Percentiles rank a stretch among this genome's conserved stretches.
These are phyloP conservation scores for Harpalus rubripes DNA, from an alignment of 2,888 invertebrate genomes.

Conservation along the genomic window DNA sequence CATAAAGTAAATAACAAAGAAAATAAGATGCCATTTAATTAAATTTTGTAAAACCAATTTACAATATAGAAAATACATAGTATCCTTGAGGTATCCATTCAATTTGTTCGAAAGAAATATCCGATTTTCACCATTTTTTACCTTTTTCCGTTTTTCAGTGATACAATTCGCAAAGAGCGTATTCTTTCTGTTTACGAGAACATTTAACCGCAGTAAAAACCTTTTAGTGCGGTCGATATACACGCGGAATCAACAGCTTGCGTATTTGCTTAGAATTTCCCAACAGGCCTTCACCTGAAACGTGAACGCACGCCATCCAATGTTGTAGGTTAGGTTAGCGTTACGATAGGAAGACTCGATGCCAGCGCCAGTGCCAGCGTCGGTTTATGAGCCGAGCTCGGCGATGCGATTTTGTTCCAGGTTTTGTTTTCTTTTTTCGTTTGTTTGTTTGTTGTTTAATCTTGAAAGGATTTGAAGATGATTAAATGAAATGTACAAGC, in stretches of 20 bases:
- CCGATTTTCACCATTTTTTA: conserved; percentile 9
- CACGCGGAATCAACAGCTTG: conserved; percentile 55
- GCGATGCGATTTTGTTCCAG: conserved; percentile 26
- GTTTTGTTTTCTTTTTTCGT: conserved; percentile 1
- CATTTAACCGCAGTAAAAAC: conserved; percentile 58
- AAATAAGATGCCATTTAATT: too few relatives aligned
- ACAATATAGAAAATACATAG: not conserved
- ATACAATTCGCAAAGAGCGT: conserved; percentile 53
- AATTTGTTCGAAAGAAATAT: not conserved
- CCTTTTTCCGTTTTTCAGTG: not conserved
- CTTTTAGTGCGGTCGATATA: conserved; percentile 59
- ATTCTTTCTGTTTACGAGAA: conserved; percentile 59
- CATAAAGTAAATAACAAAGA: too few relatives aligned
- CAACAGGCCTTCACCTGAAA: conserved; percentile 36
- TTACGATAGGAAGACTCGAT: not conserved
- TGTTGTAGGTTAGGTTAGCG: conserved; percentile 33
- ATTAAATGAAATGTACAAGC: conserved; percentile 36
- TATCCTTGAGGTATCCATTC: conserved; percentile 2
- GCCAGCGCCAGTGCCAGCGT: not conserved
- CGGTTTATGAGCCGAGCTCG: conserved; percentile 35
- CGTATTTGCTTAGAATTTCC: conserved; percentile 62
- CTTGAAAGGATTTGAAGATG: conserved; percentile 45
- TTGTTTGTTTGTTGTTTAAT: conserved; percentile 35
- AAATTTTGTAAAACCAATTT: not conserved
- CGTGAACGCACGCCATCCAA: conserved; percentile 23